Base-by-base conservation (phyloP, 2,888 invertebrate genomes). In the Orthonychiurus folsomi region DNA sequence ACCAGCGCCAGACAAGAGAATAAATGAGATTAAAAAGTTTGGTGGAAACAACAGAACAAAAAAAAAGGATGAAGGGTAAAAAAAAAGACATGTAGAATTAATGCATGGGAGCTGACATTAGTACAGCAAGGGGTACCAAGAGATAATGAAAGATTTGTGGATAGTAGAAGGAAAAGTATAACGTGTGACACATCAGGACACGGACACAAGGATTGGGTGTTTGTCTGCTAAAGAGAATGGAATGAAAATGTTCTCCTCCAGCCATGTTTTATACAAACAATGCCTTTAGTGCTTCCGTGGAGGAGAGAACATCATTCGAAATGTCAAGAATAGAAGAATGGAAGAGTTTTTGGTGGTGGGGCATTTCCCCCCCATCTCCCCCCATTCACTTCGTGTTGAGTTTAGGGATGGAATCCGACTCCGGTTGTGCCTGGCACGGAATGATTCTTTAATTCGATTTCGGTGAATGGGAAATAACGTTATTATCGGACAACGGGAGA, bases 401-500 rank as follows among this genome's bases (percentile, higher is more conserved):
- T 37, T 9, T 37, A 37, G 37, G 5, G 5, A 37, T n/a, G 37
- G 37, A 37, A 37, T 5, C 15, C 37, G 37, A 9, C 37, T 37
- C n/a, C n/a, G 20, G 9, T n/a, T 48, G 55, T 58, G 53, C 62
- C 63, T 58, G 60, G 60, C 59, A 54, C 56, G 24, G 60, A 56
- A 3, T 47, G 57, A 57, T 59, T 24, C 59, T 55, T 55, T 26
- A 59, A 50, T 54, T 54, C 50, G 63, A 63, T 63, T 63, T 56
- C 50, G 26, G 37, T 59, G 48, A 59, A 59, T 59, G 59, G 62
- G 50, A 59, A 59, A 59, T 50, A 59, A 59, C 50, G 50, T 50
- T 59, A 63, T n/a, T 24, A 63, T 54, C 26, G 47, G 50, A 62
- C 62, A 62, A 59, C 55, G 58, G 50, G 59, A 53, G 57, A 62